Percentiles rank a stretch among this genome's conserved stretches.
Conservation (phyloP, 2,797 vertebrate species). For the Malurus leucopterus region DNA sequence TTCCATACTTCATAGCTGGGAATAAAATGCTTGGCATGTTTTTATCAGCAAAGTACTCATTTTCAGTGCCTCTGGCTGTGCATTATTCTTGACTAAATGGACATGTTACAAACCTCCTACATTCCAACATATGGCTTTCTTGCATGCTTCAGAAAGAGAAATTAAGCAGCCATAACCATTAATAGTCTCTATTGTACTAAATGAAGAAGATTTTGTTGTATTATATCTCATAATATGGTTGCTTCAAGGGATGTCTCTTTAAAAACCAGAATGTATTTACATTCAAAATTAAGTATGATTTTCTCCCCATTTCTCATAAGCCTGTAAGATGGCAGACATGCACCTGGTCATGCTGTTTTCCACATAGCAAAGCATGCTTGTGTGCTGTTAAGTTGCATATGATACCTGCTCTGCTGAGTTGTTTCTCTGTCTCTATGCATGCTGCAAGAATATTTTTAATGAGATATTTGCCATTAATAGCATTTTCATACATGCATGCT, state of each 20-base stretch:
- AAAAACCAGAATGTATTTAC: constrained; percentile 18
- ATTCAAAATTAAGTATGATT: constrained; percentile 19
- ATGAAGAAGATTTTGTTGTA: constrained; percentile 6
- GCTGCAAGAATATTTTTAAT: background rate
- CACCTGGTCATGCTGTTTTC: constrained; percentile 14
- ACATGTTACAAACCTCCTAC: constrained; percentile 21
- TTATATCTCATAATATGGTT: background rate
- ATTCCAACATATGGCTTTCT: constrained; percentile 5
- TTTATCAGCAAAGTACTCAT: constrained; percentile 14
- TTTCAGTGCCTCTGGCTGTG: constrained; percentile 14
- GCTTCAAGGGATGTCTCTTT: background rate
- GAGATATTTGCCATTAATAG: background rate
- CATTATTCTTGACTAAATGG: constrained; percentile 44
- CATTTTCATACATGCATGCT: background rate
- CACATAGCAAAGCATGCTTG: background rate
- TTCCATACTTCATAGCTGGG: background rate
- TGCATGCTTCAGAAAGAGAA: constrained; percentile 12
- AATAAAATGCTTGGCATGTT: constrained; percentile 15
- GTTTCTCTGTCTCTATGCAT: background rate
- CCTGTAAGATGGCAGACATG: background rate
- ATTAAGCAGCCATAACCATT: constrained; percentile 3
- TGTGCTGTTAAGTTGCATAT: background rate
- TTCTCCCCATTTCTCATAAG: constrained; percentile 9
- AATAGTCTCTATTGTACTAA: constrained; percentile 3
- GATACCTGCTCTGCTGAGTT: background rate